Percentiles rank a stretch among this genome's conserved stretches.
These are phyloP conservation scores for Archips xylosteana DNA, from an alignment of 2,888 invertebrate species.

Conservation along the genomic window DNA sequence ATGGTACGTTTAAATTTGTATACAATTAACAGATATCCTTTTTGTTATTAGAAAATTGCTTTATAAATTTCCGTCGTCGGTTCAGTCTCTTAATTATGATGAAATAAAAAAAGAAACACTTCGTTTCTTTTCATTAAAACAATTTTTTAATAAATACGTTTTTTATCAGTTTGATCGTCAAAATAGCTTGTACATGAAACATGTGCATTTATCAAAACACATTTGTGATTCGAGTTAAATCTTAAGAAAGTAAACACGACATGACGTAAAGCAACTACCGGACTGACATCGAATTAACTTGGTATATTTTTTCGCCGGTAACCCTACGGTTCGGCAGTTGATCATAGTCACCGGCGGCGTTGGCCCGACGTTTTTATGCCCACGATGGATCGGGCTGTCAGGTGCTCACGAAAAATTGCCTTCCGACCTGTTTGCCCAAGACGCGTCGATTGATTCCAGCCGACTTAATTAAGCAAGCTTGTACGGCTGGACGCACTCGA, in stretches of 20 bases:
- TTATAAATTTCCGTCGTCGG: slow-evolving; percentile 8
- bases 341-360: slow-evolving; percentile 71
- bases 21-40: slow-evolving; percentile 40
- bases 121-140: not conserved
- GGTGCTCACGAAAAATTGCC: slow-evolving; percentile 72
- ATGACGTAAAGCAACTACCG: not conserved
- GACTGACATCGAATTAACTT: slow-evolving; percentile 17
- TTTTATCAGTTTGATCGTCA: not conserved
- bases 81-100: slow-evolving; percentile 6
- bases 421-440: slow-evolving; percentile 54
- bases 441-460: slow-evolving; percentile 53
- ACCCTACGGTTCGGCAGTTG: slow-evolving; percentile 62
- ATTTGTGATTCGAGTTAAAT: not conserved
- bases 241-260: not conserved
- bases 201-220: not conserved
- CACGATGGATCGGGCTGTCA: slow-evolving; percentile 70
- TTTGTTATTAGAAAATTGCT: slow-evolving; percentile 12
- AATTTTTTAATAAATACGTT: not conserved
- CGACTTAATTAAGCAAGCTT: slow-evolving; percentile 51
- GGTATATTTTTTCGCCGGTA: slow-evolving; percentile 43
- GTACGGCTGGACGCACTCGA: slow-evolving; percentile 42
- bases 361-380: slow-evolving; percentile 72
- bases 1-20: slow-evolving; percentile 65
- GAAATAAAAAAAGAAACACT: not conserved
- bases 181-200: not conserved